Conservation (phyloP, 2,113 vertebrate species). For the Phaethornis superciliosus region DNA sequence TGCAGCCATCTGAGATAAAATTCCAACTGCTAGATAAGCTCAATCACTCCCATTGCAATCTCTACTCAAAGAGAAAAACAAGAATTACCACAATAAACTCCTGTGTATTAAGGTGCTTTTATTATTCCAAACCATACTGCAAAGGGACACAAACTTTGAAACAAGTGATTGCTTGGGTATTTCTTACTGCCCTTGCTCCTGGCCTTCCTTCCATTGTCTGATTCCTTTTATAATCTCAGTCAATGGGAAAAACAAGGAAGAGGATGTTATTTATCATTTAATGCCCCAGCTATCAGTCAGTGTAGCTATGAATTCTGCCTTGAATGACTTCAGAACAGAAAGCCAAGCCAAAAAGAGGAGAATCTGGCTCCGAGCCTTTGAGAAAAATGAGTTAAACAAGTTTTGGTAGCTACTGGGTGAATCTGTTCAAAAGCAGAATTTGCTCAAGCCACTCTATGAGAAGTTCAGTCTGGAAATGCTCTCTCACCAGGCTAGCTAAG, state of each 20-base stretch:
- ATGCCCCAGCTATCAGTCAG: neutral
- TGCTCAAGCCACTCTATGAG: rapidly evolving
- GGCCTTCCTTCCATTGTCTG: neutral
- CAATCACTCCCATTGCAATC: neutral
- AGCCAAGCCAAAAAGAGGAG: neutral
- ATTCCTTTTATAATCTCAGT: neutral
- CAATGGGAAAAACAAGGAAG: neutral
- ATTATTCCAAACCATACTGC: neutral
- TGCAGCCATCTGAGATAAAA: neutral
- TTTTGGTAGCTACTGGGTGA: neutral
- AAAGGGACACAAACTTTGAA: neutral
- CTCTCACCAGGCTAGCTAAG: neutral
- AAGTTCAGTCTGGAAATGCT: neutral
- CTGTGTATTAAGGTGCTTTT: neutral
- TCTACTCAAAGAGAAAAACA: neutral
- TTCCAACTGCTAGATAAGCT: neutral
- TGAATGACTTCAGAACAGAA: neutral
- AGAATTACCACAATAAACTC: neutral
- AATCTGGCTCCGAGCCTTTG: neutral
- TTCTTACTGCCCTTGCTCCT: neutral
- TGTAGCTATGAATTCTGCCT: neutral
- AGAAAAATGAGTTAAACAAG: neutral
- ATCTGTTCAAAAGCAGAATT: neutral
- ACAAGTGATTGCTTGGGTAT: neutral
- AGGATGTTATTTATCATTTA: neutral